phyloP scores from a whole-genome alignment of 1,140 invertebrate species.

The Drosophila tani region DNA sequence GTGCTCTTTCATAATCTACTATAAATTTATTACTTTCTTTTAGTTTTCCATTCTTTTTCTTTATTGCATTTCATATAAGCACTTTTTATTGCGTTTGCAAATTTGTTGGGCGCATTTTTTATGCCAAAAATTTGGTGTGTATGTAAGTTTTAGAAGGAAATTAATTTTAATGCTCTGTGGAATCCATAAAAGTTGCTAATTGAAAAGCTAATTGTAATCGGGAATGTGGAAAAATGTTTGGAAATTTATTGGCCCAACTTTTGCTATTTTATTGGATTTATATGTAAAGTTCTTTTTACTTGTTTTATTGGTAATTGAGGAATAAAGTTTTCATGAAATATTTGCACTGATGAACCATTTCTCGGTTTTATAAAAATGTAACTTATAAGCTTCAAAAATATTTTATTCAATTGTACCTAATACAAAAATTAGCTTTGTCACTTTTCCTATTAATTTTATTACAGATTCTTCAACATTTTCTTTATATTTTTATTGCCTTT shows the following conservation, averaged over 20 bases:
- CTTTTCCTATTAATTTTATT: not conserved
- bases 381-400: too few species aligned
- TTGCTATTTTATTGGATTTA: slow-evolving; percentile 9
- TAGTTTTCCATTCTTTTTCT: slow-evolving; percentile 35
- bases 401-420: too few species aligned
- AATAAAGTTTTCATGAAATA: not conserved
- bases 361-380: too few species aligned
- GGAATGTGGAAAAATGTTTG: not conserved
- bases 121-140: slow-evolving; percentile 3
- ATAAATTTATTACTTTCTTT: slow-evolving; percentile 73
- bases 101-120: not conserved
- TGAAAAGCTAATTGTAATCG: slow-evolving; percentile 33
- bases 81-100: slow-evolving; percentile 30
- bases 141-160: slow-evolving; percentile 46
- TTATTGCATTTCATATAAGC: slow-evolving; percentile 45
- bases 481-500: too few species aligned
- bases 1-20: slow-evolving; percentile 64
- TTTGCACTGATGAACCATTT: too few species aligned
- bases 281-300: not conserved
- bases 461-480: not conserved
- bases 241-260: not conserved
- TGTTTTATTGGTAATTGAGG: not conserved
- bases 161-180: slow-evolving; percentile 42
- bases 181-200: slow-evolving; percentile 42
- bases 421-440: not conserved